Evolutionary conservation across 64 coral and sea anemone genomes (phyloP).

Genomic region (Cladopsammia gracilis): DNA sequence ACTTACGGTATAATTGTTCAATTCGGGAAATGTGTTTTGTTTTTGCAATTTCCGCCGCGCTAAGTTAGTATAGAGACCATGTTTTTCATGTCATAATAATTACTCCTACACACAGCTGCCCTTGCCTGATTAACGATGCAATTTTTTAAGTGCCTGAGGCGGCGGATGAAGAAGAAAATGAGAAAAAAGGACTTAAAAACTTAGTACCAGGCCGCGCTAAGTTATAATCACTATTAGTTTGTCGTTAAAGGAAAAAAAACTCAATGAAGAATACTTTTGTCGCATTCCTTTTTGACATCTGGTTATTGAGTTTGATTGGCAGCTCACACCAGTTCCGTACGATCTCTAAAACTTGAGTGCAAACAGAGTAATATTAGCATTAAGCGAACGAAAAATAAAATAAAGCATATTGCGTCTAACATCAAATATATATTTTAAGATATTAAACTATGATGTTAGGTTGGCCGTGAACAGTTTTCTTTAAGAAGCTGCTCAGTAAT

Average conservation of each 20-base stretch:
- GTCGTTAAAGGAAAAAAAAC: background rate
- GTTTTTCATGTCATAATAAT: no score
- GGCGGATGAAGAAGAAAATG: no score
- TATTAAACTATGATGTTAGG: background rate
- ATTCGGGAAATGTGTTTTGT: background rate
- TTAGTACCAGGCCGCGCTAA: background rate
- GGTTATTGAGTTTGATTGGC: background rate
- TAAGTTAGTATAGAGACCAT: background rate
- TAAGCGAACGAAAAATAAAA: background rate
- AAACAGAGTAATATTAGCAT: slow-evolving; percentile 3
- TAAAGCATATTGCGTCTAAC: background rate
- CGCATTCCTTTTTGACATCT: background rate
- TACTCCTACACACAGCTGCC: no score
- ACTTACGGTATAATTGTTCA: background rate
- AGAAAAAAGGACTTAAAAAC: background rate
- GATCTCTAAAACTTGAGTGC: background rate
- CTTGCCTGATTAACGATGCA: background rate
- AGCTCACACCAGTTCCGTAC: background rate
- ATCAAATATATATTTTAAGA: background rate
- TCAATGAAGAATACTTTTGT: background rate
- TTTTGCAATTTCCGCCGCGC: background rate
- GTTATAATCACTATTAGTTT: background rate
- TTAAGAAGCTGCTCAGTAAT: background rate
- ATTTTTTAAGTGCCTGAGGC: background rate
- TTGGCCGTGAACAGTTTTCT: background rate